Base-by-base conservation (phyloP, 2,113 vertebrate genomes). In the Pseudolaguvia tuberculata region DNA sequence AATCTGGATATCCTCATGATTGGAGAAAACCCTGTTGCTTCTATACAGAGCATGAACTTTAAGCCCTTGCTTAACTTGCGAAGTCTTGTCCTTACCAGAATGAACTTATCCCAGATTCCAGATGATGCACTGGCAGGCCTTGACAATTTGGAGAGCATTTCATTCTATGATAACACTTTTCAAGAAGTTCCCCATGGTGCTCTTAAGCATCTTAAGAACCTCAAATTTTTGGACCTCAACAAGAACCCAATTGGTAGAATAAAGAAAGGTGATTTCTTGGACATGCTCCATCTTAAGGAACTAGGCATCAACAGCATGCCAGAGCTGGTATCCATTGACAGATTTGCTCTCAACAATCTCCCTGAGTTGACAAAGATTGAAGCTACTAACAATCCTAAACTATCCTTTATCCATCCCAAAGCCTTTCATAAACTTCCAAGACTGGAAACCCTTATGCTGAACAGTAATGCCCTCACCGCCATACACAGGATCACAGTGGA, bases 231-330 rank as follows among this genome's bases (percentile, higher is more conserved):
- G 88, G 97, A 99, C 87, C 90, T 99, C 78, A 99, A 99, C 85
- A 99, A 98, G 87, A 99, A 99, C 80, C 96, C 97, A 15, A 97
- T 99, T 82, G 87, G 93, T 7, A 93, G 94, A 85, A 96, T 99
- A 91, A 92, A 91, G 80, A 92, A 83, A 83, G 97, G 96, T 5
- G 97, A 99, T 85, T 98, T 99, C 83, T 93, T 92, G 81, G 96
- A 98, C 81, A 97, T 99, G 96, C 81, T 95, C 12, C 94, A 98
- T 84, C 87, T 99, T 51, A 98, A 98, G 85, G 97, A 99, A 84
- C 79, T 99, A 72, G 97, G 96, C 51, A 96, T 99, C 87, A 99
- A 98, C 78, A 99, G 95, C 81, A 99, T 99, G 96, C 96, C 97
- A 59, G 93, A 99, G 78, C 81, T 99, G 70, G 91, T 99, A 83